phyloP scores from a whole-genome alignment of 2,113 vertebrate genomes.

The Bubo blakistoni region DNA sequence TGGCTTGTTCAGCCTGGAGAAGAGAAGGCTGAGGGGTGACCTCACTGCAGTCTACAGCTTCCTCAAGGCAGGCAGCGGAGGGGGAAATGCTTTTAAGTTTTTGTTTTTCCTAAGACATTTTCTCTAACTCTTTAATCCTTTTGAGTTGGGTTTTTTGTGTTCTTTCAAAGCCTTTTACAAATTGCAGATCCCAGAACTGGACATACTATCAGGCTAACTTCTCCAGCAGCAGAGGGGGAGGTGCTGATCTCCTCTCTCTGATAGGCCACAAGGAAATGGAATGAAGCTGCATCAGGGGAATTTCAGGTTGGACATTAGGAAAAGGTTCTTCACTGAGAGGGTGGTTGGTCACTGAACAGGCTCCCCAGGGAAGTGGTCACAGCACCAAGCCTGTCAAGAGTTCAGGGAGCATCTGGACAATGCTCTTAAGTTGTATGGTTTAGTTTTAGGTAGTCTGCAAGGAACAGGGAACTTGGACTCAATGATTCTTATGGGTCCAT shows the following conservation, averaged over 20 bases:
- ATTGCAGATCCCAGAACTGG: too few relatives aligned
- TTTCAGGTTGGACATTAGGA: background rate
- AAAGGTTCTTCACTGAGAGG: background rate
- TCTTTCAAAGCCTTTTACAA: too few relatives aligned
- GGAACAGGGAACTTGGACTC: background rate
- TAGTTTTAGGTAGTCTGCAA: background rate
- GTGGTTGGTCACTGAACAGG: background rate
- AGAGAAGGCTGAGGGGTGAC: background rate
- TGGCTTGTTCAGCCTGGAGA: background rate
- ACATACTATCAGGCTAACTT: too few relatives aligned
- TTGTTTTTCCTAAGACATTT: too few relatives aligned
- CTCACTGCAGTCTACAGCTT: background rate
- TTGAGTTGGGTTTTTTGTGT: too few relatives aligned
- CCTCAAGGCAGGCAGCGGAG: background rate
- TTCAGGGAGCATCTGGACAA: background rate
- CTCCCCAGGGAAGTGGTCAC: background rate
- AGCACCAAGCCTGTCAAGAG: background rate
- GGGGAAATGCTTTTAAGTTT: background rate
- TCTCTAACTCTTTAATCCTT: too few relatives aligned
- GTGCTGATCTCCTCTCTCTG: background rate
- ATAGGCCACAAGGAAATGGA: background rate
- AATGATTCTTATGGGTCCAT: background rate
- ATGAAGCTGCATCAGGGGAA: background rate
- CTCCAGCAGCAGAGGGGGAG: background rate
- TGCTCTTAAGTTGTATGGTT: background rate